Percentiles rank a stretch among this genome's conserved stretches.
phyloP scores from a whole-genome alignment of 2,113 vertebrate genomes.

The Lethenteron reissneri region DNA sequence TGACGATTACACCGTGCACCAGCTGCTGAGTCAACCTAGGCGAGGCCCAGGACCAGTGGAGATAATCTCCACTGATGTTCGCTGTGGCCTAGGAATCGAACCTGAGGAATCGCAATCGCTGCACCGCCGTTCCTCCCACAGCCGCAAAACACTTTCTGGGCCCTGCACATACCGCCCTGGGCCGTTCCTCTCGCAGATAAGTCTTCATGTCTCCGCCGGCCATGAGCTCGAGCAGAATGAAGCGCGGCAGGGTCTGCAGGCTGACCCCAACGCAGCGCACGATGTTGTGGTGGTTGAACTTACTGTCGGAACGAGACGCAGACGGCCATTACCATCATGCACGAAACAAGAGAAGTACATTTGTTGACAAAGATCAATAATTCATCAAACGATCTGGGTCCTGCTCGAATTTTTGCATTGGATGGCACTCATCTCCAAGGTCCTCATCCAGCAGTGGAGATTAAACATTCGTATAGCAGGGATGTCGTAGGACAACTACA shows the following conservation, averaged over 20 bases:
- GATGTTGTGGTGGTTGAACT: conserved; percentile 98
- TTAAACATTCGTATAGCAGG: too few species aligned
- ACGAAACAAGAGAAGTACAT: too few species aligned
- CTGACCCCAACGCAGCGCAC: conserved; percentile 85
- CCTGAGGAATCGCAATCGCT: too few species aligned
- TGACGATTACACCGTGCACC: too few species aligned
- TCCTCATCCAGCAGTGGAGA: background rate
- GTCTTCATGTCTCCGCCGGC: conserved; percentile 83
- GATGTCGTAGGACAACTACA: too few species aligned
- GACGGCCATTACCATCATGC: too few species aligned
- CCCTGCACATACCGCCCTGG: conserved; percentile 49
- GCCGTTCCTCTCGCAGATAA: conserved; percentile 75
- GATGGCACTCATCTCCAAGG: background rate
- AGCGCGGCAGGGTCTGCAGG: conserved; percentile 70
- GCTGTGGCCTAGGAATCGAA: too few species aligned
- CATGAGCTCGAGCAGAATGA: conserved; percentile 93
- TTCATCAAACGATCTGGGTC: background rate
- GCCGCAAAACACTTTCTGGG: background rate
- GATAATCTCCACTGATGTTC: too few species aligned
- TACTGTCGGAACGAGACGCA: conserved; percentile 29
- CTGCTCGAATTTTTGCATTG: too few species aligned
- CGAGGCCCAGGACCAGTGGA: too few species aligned
- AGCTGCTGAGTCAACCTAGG: too few species aligned
- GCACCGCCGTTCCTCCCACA: background rate
- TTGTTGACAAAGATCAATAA: background rate